phyloP scores from a whole-genome alignment of 2,888 invertebrate species.

The Reticulitermes lucifugus region DNA sequence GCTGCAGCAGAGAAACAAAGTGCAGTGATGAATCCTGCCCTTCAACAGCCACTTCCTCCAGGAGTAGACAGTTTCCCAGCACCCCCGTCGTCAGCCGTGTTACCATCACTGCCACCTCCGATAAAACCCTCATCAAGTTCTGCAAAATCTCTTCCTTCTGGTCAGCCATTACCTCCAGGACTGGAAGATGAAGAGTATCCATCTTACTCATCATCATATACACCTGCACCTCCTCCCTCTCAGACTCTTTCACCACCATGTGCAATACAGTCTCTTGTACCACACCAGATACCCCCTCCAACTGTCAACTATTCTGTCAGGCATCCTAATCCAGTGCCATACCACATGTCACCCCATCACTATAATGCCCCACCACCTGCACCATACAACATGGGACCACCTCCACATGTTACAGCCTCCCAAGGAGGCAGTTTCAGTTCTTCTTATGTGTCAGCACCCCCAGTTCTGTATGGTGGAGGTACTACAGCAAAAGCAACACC shows the following conservation, averaged over 20 bases:
- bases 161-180: conserved; percentile 61
- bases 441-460: conserved; percentile 24
- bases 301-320: conserved; percentile 22
- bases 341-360: conserved; percentile 26
- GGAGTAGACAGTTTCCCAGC: conserved; percentile 41
- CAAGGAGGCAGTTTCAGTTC: conserved; percentile 19
- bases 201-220: conserved; percentile 28
- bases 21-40: conserved; percentile 38
- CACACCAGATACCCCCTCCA: neutral
- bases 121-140: neutral
- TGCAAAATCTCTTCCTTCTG: conserved; percentile 52
- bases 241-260: neutral
- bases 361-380: conserved; percentile 37
- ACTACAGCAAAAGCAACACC: neutral
- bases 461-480: neutral
- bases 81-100: conserved; percentile 28
- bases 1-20: conserved; percentile 52
- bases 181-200: conserved; percentile 60
- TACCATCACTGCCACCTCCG: conserved; percentile 52
- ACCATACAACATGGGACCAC: conserved; percentile 6
- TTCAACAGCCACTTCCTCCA: conserved; percentile 38
- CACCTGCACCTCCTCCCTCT: neutral
- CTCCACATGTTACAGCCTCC: neutral
- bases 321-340: neutral
- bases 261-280: neutral